Conservation (phyloP, 1,140 invertebrate genomes). For the Schlechtendalia chinensis region DNA sequence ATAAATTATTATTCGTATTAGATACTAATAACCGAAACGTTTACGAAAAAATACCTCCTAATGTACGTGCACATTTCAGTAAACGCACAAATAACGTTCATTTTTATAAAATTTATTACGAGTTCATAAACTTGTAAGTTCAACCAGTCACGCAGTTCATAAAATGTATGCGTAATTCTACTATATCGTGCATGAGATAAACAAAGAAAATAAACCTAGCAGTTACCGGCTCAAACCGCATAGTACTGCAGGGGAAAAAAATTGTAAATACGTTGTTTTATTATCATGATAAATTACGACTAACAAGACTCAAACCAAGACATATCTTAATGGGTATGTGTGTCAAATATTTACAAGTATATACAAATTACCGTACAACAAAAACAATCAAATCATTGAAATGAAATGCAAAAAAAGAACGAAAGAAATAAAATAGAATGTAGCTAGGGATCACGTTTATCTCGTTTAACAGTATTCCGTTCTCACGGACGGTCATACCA, state of each 20-base stretch:
- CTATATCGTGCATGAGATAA: background rate
- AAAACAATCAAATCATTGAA: background rate
- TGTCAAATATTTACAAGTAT: constrained; percentile 5
- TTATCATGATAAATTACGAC: background rate
- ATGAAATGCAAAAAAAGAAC: constrained; percentile 5
- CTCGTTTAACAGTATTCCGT: background rate
- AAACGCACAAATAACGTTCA: background rate
- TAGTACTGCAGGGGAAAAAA: background rate
- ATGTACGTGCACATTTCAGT: background rate
- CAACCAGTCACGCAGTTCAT: background rate
- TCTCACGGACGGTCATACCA: constrained; percentile 20
- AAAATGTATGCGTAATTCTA: background rate
- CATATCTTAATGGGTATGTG: background rate
- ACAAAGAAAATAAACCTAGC: background rate
- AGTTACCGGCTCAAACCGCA: background rate
- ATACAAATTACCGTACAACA: background rate
- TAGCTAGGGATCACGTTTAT: constrained; percentile 31
- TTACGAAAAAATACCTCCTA: too few relatives aligned
- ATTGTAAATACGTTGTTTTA: background rate
- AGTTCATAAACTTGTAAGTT: constrained; percentile 2
- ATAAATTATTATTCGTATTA: too few relatives aligned
- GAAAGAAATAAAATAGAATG: background rate
- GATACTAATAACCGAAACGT: too few relatives aligned
- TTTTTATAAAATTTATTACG: background rate
- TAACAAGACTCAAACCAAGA: background rate